Base-by-base conservation (phyloP, 2,888 invertebrate genomes). In the Gibbula magus region DNA sequence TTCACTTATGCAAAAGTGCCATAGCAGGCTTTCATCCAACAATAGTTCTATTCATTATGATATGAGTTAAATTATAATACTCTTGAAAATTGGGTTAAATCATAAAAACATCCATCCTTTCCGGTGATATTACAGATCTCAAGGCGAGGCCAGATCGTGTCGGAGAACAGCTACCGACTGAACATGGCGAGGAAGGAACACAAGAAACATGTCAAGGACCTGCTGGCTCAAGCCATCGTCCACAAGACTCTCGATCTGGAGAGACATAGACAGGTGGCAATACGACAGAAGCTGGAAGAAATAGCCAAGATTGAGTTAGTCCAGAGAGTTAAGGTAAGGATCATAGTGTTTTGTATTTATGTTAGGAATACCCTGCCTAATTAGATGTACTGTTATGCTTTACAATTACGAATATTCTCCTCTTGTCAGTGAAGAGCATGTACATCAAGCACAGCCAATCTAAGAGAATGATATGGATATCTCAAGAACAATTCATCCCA, bases 151-250 rank as follows among this genome's bases (percentile, higher is more conserved):
- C 87, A 91, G 61, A 88, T 93, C 22, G 84, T 93, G 8, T 87
- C 91, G 0, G 93, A 93, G 82, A 87, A 89, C 35, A 90, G 90
- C 66, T 92, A 91, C 81, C 85, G 92, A 8, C 81, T 91, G 10
- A 91, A 91, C 80, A 91, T 91, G 89, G 90, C 91, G 2, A 84
- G 91, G 13, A 90, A 90, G 54, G 92, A 93, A 80, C 92, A 92
- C 83, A 90, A 91, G 82, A 89, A 90, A 74, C 91, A 92, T 76
- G 92, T 93, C n/a, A 91, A 91, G 75, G 90, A 93, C 56, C 87
- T 92, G 74, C 86, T 93, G n/a, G 92, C 92, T 5, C 92, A 92
- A 84, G 92, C 92, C 22, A 92, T 93, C 22, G 92, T 93, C 16
- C 90, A 92, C 84, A 93, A 92, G 81, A 91, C 92, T 0, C 86